A percentile compares a stretch with the other conserved stretches of the same genome.
phyloP scores from a whole-genome alignment of 2,113 vertebrate genomes.

The Tauraco erythrolophus region DNA sequence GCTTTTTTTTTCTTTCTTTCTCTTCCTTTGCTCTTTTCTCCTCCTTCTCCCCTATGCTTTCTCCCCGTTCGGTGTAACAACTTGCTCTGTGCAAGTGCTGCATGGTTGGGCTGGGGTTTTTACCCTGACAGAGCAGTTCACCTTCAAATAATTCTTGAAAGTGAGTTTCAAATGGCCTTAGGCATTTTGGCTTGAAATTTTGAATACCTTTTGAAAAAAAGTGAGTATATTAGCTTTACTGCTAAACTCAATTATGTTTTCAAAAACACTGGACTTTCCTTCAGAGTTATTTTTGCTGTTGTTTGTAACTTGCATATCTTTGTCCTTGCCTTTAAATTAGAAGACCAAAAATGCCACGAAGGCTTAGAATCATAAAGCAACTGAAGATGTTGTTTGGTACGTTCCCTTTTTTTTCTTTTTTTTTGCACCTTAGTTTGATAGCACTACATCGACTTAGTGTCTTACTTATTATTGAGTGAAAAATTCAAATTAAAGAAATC shows the following conservation, averaged over 20 bases:
- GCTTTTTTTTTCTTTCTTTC: background rate
- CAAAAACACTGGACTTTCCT: background rate
- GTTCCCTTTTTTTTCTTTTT: background rate
- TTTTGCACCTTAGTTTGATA: background rate
- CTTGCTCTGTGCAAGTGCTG: background rate
- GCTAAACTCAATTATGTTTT: background rate
- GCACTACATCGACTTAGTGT: background rate
- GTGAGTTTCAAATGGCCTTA: background rate
- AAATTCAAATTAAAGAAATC: constrained; percentile 59
- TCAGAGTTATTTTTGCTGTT: background rate
- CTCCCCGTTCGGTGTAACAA: background rate
- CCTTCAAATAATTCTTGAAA: background rate
- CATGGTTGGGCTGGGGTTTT: background rate
- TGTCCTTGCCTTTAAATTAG: background rate
- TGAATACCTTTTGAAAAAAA: background rate
- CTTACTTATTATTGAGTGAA: constrained; percentile 34
- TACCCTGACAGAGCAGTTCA: background rate
- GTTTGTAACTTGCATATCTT: constrained; percentile 7
- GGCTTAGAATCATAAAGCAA: background rate
- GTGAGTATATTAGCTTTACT: background rate
- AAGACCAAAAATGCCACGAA: background rate
- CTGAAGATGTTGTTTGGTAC: background rate
- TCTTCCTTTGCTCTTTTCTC: background rate
- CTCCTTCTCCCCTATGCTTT: background rate
- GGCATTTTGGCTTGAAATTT: background rate